A percentile compares a stretch with the other conserved stretches of the same genome.
Conservation (phyloP, 2,888 invertebrate species). For the Didymodactylos carnosus region DNA sequence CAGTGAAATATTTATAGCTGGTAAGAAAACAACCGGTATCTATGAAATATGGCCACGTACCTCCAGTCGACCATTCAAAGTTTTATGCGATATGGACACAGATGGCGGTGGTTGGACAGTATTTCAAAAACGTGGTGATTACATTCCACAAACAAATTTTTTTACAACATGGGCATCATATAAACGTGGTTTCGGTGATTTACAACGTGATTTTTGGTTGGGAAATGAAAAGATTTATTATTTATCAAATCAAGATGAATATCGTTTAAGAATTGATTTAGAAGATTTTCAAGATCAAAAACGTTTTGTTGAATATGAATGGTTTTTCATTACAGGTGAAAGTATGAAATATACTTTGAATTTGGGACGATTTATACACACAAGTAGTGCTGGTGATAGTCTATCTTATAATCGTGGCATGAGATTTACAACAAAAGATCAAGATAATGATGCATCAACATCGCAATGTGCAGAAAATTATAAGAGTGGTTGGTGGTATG, state of each 20-base stretch:
- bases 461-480: conserved; percentile 1
- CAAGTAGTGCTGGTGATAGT: conserved; percentile 54
- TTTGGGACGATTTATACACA: conserved; percentile 47
- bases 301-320: conserved; percentile 60
- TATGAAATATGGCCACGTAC: neutral
- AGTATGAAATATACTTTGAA: conserved; percentile 53
- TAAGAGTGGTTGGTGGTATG: conserved; percentile 26
- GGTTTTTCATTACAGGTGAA: conserved; percentile 49
- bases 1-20: neutral
- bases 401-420: conserved; percentile 50
- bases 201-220: conserved; percentile 60
- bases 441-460: conserved; percentile 49
- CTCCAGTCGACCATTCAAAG: neutral
- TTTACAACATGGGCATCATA: conserved; percentile 58
- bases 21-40: neutral
- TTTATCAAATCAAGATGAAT: conserved; percentile 42
- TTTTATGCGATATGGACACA: conserved; percentile 4
- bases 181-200: conserved; percentile 56
- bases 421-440: conserved; percentile 72
- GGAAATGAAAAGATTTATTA: conserved; percentile 64
- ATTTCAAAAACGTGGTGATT: conserved; percentile 60
- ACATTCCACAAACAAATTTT: conserved; percentile 54
- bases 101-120: conserved; percentile 46
- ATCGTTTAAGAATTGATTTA: conserved; percentile 56
- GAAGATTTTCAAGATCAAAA: conserved; percentile 60